These are phyloP conservation scores for Morone saxatilis DNA, from an alignment of 2,113 vertebrate species.

Conservation along the genomic window DNA sequence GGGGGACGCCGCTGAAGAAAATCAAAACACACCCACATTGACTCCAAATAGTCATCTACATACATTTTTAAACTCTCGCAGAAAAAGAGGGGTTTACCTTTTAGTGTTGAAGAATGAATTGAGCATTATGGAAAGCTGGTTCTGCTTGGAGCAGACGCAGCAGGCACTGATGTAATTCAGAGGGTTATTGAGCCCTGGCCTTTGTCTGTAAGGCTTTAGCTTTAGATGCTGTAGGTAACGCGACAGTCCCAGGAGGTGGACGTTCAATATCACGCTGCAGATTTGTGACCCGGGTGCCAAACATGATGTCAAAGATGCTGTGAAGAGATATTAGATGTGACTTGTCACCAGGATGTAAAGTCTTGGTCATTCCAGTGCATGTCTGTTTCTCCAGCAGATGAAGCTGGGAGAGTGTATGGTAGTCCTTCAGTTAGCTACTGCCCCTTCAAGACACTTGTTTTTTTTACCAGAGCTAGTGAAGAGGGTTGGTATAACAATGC, in stretches of 20 bases:
- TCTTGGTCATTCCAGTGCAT: slow-evolving; percentile 6
- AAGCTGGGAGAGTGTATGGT: slow-evolving; percentile 10
- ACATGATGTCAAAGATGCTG: slow-evolving; percentile 63
- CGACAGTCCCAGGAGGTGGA: neutral
- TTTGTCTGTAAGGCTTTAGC: slow-evolving; percentile 56
- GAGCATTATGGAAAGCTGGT: slow-evolving; percentile 14
- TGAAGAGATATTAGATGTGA: slow-evolving; percentile 48
- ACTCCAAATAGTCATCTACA: slow-evolving; percentile 65
- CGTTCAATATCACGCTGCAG: slow-evolving; percentile 13
- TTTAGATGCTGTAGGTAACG: slow-evolving; percentile 24
- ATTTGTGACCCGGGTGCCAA: slow-evolving; percentile 62
- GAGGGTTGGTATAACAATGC: slow-evolving; percentile 52
- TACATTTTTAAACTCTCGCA: slow-evolving; percentile 40
- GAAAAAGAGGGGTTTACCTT: slow-evolving; percentile 38
- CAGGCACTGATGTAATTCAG: slow-evolving; percentile 1
- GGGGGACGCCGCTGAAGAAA: slow-evolving; percentile 54
- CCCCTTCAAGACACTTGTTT: slow-evolving; percentile 27
- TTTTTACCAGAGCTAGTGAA: slow-evolving; percentile 43
- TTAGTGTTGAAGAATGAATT: slow-evolving; percentile 30
- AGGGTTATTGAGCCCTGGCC: slow-evolving; percentile 14
- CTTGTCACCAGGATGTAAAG: slow-evolving; percentile 22
- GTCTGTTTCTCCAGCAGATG: slow-evolving; percentile 42
- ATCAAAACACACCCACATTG: slow-evolving; percentile 26
- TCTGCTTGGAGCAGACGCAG: slow-evolving; percentile 30
- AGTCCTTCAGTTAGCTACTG: slow-evolving; percentile 40